phyloP scores from a whole-genome alignment of 2,113 vertebrate species.

The Nestor notabilis region DNA sequence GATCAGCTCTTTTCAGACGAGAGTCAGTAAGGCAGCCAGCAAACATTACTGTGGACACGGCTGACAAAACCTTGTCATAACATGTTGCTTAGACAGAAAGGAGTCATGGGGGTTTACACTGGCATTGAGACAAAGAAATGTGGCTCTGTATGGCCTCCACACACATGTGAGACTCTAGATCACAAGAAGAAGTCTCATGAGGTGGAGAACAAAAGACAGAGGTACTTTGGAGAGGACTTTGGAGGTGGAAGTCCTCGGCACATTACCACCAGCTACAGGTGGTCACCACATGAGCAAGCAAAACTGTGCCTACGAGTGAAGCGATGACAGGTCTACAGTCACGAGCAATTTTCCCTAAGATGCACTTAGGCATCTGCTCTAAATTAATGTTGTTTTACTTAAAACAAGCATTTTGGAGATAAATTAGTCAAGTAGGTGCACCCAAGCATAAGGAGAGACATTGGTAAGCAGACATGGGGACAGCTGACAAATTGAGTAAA shows the following conservation, averaged over 20 bases:
- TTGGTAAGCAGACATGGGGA: neutral
- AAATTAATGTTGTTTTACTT: neutral
- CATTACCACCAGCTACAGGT: conserved; percentile 4
- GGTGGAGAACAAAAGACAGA: neutral
- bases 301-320: accelerated
- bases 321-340: conserved; percentile 9
- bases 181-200: accelerated
- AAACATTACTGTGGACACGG: neutral
- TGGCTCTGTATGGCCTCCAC: accelerated
- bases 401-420: neutral
- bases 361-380: conserved; percentile 32
- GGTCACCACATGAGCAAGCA: neutral
- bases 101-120: neutral
- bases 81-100: neutral
- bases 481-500: neutral
- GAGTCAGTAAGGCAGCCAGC: neutral
- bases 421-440: neutral
- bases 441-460: neutral
- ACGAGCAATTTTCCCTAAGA: neutral
- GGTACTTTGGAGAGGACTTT: no score
- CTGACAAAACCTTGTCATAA: neutral
- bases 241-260: accelerated
- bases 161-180: accelerated
- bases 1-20: neutral
- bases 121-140: neutral